Base-by-base conservation (phyloP, 1,140 invertebrate species). In the Coelopa frigida region DNA sequence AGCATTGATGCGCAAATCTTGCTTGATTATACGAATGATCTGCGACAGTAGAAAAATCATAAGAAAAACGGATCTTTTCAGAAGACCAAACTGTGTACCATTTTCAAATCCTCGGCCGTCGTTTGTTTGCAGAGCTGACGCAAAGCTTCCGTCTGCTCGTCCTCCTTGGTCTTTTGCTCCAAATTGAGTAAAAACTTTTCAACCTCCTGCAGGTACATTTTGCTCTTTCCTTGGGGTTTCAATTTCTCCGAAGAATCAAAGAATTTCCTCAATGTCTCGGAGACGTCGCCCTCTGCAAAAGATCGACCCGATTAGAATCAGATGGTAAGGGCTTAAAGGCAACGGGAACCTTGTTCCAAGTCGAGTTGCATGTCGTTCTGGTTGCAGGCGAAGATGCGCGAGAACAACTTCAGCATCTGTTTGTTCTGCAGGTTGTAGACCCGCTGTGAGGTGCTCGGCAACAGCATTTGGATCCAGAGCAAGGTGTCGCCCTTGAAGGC, bases 341-440 rank as follows among this genome's bases (percentile, higher is more conserved):
- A 44, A 44, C 11, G 31, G 23, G 31, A 26, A 56, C 65, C 65
- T 61, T 90, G 76, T 61, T 94, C 87, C 31, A 94, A 74, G 71
- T 93, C 80, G 50, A 84, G 81, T 5, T 91, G 61, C 91, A 95
- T 95, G 42, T 83, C 80, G 51, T 85, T 78, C 52, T 84, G 79
- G 70, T 83, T 78, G 6, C 75, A 76, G 10, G 73, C 58, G 54
- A 95, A 85, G 44, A 95, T 80, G 59, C 81, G 78, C 36, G 87
- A 83, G 68, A 93, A 94, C 11, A 95, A 65, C 69, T 95, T 96
- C 0, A 94, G 74, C 27, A 95, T 70, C 56, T 94, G 89, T 68
- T 93, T 95, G 59, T 83, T 92, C 70, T 94, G 90, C 18, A 96
- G 68, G 73, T 95, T 95, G 60, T 94, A 95, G 18, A 94, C 79